Evolutionary conservation across 2,113 vertebrate genomes (phyloP).

Genomic region (Lonchura striata): DNA sequence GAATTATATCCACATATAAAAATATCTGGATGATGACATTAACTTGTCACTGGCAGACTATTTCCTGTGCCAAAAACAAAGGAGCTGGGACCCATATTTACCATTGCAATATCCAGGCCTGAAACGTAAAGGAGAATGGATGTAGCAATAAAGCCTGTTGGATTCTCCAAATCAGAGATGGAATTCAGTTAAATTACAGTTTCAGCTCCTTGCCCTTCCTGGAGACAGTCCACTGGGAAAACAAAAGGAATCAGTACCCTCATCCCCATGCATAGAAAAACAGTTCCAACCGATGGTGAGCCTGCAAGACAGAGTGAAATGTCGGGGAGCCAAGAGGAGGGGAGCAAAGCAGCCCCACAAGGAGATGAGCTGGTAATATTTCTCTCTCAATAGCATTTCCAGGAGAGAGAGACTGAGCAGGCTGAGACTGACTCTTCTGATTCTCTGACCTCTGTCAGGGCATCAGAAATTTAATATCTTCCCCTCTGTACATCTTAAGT

Average conservation of each 20-base stretch:
- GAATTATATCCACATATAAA: background rate
- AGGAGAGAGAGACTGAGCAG: background rate
- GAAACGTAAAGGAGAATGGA: background rate
- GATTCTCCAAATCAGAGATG: background rate
- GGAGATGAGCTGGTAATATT: background rate
- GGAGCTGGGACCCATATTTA: background rate
- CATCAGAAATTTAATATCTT: slow-evolving; percentile 17
- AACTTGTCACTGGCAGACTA: background rate
- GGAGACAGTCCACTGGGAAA: background rate
- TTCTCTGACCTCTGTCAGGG: background rate
- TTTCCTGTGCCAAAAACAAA: background rate
- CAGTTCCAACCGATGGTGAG: background rate
- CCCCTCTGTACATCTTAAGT: background rate
- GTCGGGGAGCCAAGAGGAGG: background rate
- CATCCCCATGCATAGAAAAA: background rate
- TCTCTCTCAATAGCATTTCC: background rate
- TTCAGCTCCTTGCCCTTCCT: background rate
- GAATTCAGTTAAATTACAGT: background rate
- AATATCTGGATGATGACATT: background rate
- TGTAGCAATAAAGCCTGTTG: background rate
- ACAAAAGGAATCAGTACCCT: background rate
- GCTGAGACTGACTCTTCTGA: background rate
- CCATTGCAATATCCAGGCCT: background rate
- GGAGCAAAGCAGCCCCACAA: background rate
- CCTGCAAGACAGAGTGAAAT: background rate